A percentile compares a stretch with the other conserved stretches of the same genome.
phyloP scores from a whole-genome alignment of 2,888 invertebrate species.

The Alcis repandata region DNA sequence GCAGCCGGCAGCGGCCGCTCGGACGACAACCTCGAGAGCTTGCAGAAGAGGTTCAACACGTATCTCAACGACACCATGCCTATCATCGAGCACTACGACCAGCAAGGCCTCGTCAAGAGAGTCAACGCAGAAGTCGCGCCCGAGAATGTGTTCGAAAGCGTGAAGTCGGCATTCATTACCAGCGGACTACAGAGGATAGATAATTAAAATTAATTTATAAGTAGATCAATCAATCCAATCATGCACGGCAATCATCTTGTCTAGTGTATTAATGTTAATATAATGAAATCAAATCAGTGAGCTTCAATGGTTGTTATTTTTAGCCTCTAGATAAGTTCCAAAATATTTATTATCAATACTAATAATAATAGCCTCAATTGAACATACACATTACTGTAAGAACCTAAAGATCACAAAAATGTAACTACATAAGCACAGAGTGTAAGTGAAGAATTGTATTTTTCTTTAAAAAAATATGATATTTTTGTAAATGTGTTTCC shows the following conservation, averaged over 20 bases:
- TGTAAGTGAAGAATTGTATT: neutral
- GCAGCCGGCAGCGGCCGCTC: conserved; percentile 95
- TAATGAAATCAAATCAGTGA: conserved; percentile 30
- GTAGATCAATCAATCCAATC: conserved; percentile 58
- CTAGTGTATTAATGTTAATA: conserved; percentile 26
- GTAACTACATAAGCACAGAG: neutral
- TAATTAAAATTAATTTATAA: conserved; percentile 57
- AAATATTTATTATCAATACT: neutral
- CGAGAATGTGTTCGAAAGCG: conserved; percentile 88
- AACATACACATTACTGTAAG: neutral
- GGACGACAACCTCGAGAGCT: conserved; percentile 96
- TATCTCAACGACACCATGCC: conserved; percentile 95
- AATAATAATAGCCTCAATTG: conserved; percentile 3
- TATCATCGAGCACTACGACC: conserved; percentile 94
- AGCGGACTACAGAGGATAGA: conserved; percentile 67
- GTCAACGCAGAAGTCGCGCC: conserved; percentile 90
- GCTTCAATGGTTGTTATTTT: conserved; percentile 24
- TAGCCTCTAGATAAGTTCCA: conserved; percentile 10
- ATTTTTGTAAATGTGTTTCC: conserved; percentile 4
- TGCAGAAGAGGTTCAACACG: conserved; percentile 95
- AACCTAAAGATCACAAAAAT: neutral
- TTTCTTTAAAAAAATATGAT: neutral
- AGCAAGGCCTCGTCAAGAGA: conserved; percentile 89
- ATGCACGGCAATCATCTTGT: conserved; percentile 28
- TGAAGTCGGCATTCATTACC: conserved; percentile 81